Conservation (phyloP, 2,888 invertebrate genomes). For the Pristionchus entomophagus region DNA sequence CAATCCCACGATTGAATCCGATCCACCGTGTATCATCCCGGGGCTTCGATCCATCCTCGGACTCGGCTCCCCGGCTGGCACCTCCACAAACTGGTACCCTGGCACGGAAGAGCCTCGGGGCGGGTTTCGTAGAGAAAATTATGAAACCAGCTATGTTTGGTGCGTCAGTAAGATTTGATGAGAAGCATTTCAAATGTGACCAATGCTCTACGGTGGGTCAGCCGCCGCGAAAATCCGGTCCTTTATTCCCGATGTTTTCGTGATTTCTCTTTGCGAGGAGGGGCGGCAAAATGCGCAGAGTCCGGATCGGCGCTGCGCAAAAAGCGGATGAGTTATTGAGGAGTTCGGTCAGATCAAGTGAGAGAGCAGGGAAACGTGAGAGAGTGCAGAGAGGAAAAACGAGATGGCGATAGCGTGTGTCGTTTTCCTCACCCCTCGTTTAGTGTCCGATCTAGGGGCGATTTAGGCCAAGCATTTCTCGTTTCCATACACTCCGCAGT, state of each 20-base stretch:
- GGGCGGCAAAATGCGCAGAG: background rate
- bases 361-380: background rate
- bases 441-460: constrained; percentile 18
- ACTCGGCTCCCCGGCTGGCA: too few relatives aligned
- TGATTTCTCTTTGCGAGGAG: background rate
- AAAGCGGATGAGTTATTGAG: constrained; percentile 38
- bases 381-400: background rate
- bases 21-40: too few relatives aligned
- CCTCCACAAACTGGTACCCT: too few relatives aligned
- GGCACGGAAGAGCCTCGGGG: too few relatives aligned
- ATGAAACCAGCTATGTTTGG: too few relatives aligned
- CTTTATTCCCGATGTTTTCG: background rate
- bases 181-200: background rate
- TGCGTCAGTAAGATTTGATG: too few relatives aligned
- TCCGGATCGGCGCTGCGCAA: background rate
- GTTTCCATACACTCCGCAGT: constrained; percentile 4
- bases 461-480: constrained; percentile 42
- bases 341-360: background rate
- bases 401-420: background rate
- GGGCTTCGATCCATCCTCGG: too few relatives aligned
- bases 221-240: background rate
- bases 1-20: too few relatives aligned
- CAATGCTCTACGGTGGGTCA: background rate
- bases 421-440: constrained; percentile 37
- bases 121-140: too few relatives aligned